Base-by-base conservation (phyloP, 2,797 vertebrate species). In the Erethizon dorsatum region DNA sequence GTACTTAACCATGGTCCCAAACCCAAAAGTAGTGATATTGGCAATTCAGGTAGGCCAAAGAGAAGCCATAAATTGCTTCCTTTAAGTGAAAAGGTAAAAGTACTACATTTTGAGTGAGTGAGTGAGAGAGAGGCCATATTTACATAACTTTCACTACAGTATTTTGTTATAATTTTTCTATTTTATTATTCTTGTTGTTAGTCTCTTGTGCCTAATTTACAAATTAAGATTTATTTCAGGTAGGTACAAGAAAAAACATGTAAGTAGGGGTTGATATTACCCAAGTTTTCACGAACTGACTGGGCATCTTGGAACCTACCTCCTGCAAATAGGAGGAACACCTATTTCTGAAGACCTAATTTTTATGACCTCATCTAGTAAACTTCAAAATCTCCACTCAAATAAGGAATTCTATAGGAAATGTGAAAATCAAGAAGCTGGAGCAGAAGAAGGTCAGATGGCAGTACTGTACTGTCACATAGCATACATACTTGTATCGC, bases 331-430 rank as follows among this genome's bases (percentile, higher is more conserved):
- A 50, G 37, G 45, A 18, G 31, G 67, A 69, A 9, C 15, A 69
- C 28, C 6, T 94, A 14, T 78, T 45, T 94, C 91, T 65, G 7
- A 20, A 96, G 94, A 37, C 20, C 24, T 80, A 41, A 47, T 84
- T 95, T 92, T 94, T 75, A 89, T 89, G 50, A 91, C 15, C 28
- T 91, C 56, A 57, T 57, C 63, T 89, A 61, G 33, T 57, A 61
- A 97, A 94, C 54, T 84, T 82, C 50, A 96, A 88, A 90, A 84
- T 90, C 31, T 83, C n/a, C 37, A 63, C 24, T 77, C 33, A 77
- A 83, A 83, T 26, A 91, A 94, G 47, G n/a, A 91, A 84, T 90
- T 52, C 63, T 59, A 41, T 37, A 82, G 73, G 85, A 94, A 92
- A 92, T n/a, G 69, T 1, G 22, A 57, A 80, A 84, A 77, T 71